Evolutionary conservation across 2,113 vertebrate genomes (phyloP), one percentile per base, ranked within the genome.

Genomic region (Climacteris rufus): DNA sequence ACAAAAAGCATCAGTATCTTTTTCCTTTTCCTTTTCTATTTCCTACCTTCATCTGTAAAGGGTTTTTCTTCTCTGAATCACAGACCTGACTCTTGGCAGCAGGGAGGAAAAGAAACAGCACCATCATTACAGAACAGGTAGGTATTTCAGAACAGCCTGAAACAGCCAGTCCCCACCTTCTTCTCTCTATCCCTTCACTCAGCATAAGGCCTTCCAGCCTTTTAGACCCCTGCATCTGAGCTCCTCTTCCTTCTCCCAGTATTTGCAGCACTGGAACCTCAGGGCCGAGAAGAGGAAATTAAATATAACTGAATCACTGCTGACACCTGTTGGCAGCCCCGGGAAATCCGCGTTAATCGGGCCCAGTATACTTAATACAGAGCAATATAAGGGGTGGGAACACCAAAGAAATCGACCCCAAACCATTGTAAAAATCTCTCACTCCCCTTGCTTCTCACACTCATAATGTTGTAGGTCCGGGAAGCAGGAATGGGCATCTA

Each of bases 321-420:
- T 96, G 95, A 93, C 96, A 83, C 75, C 96, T 90, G 17, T 52
- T 52, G 96, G 70, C 68, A 22, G 5, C 12, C 8, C 27, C 0
- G 3, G 56, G 66, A 74, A 91, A 66, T 37, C 31, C 8, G 10
- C 6, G 6, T 47, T 31, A 21, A 44, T 50, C 9, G 6, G 22
- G 24, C 39, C 35, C 17, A 22, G 8, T 15, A 5, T 7, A 9
- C 9, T 27, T 21, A 3, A 50, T 4, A 21, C 6, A 49, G 9
- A 14, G 16, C 15, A 72, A 79, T 2, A 8, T 0, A 3, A 14
- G 9, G 2, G 8, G 3, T 6, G 30, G n/a, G 17, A 37, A 27
- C n/a, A 17, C 22, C 3, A 8, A 2, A 50, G 31, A 33, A 28
- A 27, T 2, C 9, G 11, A 37, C 33, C 31, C 10, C 18, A 50